These are phyloP conservation scores for Pseudocheirus occidentalis DNA, from an alignment of 2,797 vertebrate species.

Conservation along the genomic window DNA sequence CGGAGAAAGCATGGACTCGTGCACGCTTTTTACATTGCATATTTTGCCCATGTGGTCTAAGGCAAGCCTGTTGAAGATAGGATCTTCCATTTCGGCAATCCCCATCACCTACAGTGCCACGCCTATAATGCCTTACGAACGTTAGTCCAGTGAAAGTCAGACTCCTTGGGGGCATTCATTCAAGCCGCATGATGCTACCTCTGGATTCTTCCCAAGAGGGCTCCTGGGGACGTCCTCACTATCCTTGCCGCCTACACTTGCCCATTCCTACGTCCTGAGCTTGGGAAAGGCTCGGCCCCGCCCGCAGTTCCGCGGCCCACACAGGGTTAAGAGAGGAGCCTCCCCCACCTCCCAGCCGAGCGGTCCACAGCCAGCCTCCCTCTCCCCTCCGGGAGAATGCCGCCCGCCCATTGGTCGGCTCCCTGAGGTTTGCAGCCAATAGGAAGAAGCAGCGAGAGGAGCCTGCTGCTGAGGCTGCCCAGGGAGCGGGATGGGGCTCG, in stretches of 20 bases:
- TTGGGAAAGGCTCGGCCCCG: neutral
- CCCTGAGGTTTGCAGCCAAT: slow-evolving; percentile 77
- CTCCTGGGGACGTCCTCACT: neutral
- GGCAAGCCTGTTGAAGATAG: neutral
- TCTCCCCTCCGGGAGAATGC: slow-evolving; percentile 27
- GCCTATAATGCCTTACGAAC: too few species aligned
- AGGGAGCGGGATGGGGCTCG: neutral
- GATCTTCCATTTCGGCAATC: neutral
- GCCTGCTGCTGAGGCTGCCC: neutral
- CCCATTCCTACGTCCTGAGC: neutral
- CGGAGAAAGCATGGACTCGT: neutral
- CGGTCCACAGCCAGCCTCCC: neutral
- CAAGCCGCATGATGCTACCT: neutral
- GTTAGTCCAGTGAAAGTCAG: neutral
- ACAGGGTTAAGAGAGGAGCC: neutral
- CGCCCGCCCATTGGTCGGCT: slow-evolving; percentile 79
- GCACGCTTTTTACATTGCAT: neutral
- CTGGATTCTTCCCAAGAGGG: too few species aligned
- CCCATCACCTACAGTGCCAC: neutral
- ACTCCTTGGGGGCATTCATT: neutral
- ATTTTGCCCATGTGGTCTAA: neutral
- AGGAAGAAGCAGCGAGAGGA: slow-evolving; percentile 69
- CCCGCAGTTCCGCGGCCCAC: neutral
- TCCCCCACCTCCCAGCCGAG: accelerated
- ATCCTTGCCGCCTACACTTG: neutral